These are phyloP conservation scores for Acipenser oxyrinchus DNA, from an alignment of 2,797 vertebrate genomes.

Conservation along the genomic window DNA sequence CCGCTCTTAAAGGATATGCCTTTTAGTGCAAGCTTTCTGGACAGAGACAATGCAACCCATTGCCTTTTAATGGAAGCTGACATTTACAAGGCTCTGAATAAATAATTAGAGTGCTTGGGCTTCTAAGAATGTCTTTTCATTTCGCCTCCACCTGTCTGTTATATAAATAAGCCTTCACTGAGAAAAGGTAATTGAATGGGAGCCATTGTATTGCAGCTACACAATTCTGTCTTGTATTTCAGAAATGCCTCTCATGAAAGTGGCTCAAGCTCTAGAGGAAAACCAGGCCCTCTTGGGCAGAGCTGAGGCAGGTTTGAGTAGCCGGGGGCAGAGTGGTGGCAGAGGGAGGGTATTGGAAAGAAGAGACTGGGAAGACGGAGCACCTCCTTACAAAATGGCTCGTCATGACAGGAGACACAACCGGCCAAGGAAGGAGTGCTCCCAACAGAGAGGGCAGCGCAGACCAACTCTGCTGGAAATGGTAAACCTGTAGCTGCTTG, in stretches of 20 bases:
- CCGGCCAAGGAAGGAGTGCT: slow-evolving; percentile 15
- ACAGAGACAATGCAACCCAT: neutral
- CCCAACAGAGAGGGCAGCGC: slow-evolving; percentile 28
- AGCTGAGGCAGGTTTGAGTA: slow-evolving; percentile 7
- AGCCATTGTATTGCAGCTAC: slow-evolving; percentile 7
- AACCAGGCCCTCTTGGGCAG: slow-evolving; percentile 43
- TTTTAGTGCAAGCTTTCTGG: neutral
- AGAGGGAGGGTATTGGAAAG: neutral
- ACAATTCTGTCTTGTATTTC: slow-evolving; percentile 7
- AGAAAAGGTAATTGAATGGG: slow-evolving; percentile 1
- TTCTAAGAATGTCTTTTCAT: slow-evolving; percentile 1
- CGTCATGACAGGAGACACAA: neutral
- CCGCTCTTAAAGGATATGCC: neutral
- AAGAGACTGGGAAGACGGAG: neutral
- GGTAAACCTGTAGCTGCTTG: slow-evolving; percentile 39
- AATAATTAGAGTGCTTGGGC: neutral
- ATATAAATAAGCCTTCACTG: neutral
- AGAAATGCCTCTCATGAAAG: slow-evolving; percentile 63
- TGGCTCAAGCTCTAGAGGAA: slow-evolving; percentile 48
- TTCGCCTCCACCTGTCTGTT: slow-evolving; percentile 4
- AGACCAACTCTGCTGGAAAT: slow-evolving; percentile 65
- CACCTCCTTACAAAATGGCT: neutral
- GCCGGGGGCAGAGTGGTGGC: neutral
- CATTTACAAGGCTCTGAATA: slow-evolving; percentile 33
- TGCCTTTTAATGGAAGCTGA: slow-evolving; percentile 39